Evolutionary conservation across 35 echinoderm and acorn worm genomes (phyloP), one percentile per base, ranked within the genome.

Genomic region (Apostichopus parvimensis): DNA sequence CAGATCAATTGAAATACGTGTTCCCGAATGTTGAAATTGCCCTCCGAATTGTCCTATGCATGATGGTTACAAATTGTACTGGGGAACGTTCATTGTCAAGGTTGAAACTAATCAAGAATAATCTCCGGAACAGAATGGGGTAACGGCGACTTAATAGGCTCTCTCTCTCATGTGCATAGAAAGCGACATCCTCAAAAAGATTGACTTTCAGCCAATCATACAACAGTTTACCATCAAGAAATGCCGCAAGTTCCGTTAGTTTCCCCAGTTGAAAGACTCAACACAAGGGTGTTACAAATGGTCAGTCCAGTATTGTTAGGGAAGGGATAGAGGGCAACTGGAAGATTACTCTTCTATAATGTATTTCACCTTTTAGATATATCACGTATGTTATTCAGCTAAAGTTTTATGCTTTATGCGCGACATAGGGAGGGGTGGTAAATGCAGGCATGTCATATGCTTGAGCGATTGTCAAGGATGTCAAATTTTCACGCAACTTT

Each of bases 1-100:
- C 77, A 78, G n/a, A 78, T 78, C 8, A 78, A 78, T 78, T 78
- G 77, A 8, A 78, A 78, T 78, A 78, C 15, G 77, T 78, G 77
- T 78, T 78, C 15, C 77, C 77, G 8, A 78, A 78, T 78, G 77
- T 78, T 78, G 4, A 78, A 8, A 78, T 78, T 17, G 15, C 77
- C 8, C 77, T 78, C 15, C 8, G 77, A 78, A 78, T 8, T 78
- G 8, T 10, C 77, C 8, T 10, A 78, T 78, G 28, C 28, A 78
- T 78, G 77, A 78, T 78, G 77, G 77, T 78, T 8, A 78, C 77
- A 34, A 78, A 78, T 8, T 78, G 8, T 78, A 78, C 77, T 17
- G 77, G 58, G 4, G 58, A 9, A 12, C 58, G 58, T 60, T 60
- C 28, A 78, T 21, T 45, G 1, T 78, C 15, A 0, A 78, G 77